phyloP scores from a whole-genome alignment of 2,888 invertebrate species.

The Noctua comes region DNA sequence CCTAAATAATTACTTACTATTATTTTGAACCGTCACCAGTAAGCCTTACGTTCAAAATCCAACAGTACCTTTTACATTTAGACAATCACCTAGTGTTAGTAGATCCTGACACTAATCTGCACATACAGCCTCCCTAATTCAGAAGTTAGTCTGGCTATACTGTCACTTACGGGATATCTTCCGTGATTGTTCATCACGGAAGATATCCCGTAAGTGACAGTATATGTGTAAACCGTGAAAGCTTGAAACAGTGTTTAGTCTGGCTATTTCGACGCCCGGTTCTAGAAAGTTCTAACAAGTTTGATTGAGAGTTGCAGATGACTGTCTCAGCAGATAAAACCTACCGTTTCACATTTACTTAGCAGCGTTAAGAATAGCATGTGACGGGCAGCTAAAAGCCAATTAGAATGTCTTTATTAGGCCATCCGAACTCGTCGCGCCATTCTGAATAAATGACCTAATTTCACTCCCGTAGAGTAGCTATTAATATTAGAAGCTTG shows the following conservation, averaged over 20 bases:
- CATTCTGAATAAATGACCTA: conserved; percentile 14
- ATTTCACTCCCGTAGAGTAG: neutral
- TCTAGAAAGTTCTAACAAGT: neutral
- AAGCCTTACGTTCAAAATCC: neutral
- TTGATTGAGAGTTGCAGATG: neutral
- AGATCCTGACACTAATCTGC: neutral
- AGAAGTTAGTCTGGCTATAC: neutral
- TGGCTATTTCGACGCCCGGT: neutral
- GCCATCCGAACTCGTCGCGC: neutral
- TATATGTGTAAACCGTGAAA: too few relatives aligned
- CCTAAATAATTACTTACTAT: neutral
- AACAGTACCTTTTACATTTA: neutral
- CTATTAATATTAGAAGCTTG: conserved; percentile 21
- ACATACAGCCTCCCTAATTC: conserved; percentile 10
- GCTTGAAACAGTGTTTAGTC: too few relatives aligned
- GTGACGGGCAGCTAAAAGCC: neutral
- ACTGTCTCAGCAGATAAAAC: neutral
- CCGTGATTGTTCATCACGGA: too few relatives aligned
- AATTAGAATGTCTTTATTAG: conserved; percentile 25
- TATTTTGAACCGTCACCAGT: neutral
- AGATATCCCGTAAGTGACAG: too few relatives aligned
- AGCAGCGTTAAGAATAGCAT: conserved; percentile 2
- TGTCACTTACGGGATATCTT: too few relatives aligned
- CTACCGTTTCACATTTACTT: neutral
- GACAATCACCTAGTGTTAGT: neutral